A percentile compares a stretch with the other conserved stretches of the same genome.
These are phyloP conservation scores for Oscheius myriophilus DNA, from an alignment of 2,888 invertebrate species.

Conservation along the genomic window DNA sequence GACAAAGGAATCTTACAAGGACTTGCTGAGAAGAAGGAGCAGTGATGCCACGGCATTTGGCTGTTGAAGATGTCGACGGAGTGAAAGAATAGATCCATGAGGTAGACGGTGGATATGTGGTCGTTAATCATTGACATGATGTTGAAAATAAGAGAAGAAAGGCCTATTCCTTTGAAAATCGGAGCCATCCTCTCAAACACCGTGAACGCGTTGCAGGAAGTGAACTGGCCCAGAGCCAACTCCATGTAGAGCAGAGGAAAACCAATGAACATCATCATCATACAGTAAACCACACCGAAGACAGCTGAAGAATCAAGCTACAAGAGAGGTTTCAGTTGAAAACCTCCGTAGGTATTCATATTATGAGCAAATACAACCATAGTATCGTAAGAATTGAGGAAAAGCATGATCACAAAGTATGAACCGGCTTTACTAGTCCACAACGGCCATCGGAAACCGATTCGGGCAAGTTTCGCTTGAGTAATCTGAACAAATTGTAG, in stretches of 20 bases:
- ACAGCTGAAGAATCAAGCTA: background rate
- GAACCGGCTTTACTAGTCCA: background rate
- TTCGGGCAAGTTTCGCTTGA: background rate
- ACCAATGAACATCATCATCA: constrained; percentile 18
- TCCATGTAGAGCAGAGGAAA: constrained; percentile 29
- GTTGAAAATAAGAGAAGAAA: background rate
- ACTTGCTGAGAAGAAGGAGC: background rate
- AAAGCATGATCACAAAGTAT: constrained; percentile 8
- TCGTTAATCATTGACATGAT: background rate
- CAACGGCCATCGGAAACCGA: constrained; percentile 1
- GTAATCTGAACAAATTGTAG: too few relatives aligned
- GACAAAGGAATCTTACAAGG: background rate
- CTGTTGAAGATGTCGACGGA: constrained; percentile 6
- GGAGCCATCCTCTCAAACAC: constrained; percentile 23
- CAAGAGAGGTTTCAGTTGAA: background rate
- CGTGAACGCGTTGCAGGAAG: constrained; percentile 3
- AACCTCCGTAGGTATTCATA: constrained; percentile 4
- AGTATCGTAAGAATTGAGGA: constrained; percentile 7
- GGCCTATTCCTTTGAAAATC: constrained; percentile 17
- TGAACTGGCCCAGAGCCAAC: constrained; percentile 23
- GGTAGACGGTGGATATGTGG: background rate
- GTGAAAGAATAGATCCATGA: background rate
- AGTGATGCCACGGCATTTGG: constrained; percentile 19
- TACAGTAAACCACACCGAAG: constrained; percentile 9
- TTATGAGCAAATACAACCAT: background rate